Evolutionary conservation across 2,888 invertebrate species (phyloP), one percentile per base, ranked within the genome.

Genomic region (Isotomurus palustris): DNA sequence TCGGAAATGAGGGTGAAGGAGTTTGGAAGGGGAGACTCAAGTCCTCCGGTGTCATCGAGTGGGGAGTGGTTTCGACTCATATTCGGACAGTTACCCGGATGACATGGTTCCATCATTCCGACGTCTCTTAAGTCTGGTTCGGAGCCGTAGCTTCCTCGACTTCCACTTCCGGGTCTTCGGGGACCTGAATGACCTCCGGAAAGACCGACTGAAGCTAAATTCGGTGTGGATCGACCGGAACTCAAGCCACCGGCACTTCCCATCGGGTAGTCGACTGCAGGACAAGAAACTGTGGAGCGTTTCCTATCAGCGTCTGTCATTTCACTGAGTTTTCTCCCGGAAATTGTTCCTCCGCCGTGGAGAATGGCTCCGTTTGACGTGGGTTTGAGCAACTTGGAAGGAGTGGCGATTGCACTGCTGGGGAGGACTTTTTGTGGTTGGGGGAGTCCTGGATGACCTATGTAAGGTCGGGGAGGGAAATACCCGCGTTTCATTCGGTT

Each of bases 281-380:
- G 62, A 48, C 62, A 66, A 21, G 65, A 60, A 22, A 54, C 59
- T 2, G 62, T 60, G 19, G 61, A 62, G 38, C 65, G 47, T 41
- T 66, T 68, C 44, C 68, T 17, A 3, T 64, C 62, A 32, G 57
- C 32, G 36, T 64, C 56, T 27, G 57, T 58, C 14, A 52, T 8
- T 43, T 64, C 63, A 12, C 59, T 52, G 72, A 72, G 80, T 54
- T 81, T 79, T 55, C 87, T 79, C 3, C 87, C 87, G 70, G 85
- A 87, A 73, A 91, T 84, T 64, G 90, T 90, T 50, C 90, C 90
- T 1, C 88, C 89, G 4, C 86, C 84, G 71, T 87, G 87, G 54
- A 91, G 77, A 73, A 89, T 88, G 71, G 84, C 85, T 50, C 90
- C 90, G 76, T 91, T 90, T 75, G 88, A 84, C 2, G 90, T 90